A percentile compares a stretch with the other conserved stretches of the same genome.
Conservation (phyloP, 2,797 vertebrate species). For the Leontopithecus rosalia region DNA sequence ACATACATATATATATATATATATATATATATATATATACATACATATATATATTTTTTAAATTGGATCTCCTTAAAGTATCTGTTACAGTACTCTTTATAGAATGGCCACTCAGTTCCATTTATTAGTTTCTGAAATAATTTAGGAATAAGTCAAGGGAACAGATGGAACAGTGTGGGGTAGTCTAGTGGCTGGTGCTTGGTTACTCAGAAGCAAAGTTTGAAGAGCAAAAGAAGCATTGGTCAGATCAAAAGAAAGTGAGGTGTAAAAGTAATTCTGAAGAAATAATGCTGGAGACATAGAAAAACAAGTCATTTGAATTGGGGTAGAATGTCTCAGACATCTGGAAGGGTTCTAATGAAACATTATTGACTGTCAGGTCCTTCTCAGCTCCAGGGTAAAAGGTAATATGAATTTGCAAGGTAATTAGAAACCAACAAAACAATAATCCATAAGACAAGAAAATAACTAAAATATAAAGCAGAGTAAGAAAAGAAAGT, state of each 20-base stretch:
- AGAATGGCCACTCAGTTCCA: not conserved
- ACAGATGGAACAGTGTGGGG: not conserved
- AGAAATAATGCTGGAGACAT: not conserved
- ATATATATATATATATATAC: too few species aligned
- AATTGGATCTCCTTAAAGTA: not conserved
- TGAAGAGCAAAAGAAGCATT: not conserved
- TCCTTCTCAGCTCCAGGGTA: not conserved
- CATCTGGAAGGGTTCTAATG: not conserved
- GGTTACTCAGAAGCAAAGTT: not conserved
- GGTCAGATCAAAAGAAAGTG: not conserved
- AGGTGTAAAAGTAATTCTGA: not conserved
- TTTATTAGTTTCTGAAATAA: constrained; percentile 6
- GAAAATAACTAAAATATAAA: not conserved
- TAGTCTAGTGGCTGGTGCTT: not conserved
- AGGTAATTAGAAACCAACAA: not conserved
- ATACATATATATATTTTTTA: too few species aligned
- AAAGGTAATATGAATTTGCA: not conserved
- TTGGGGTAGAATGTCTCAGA: not conserved
- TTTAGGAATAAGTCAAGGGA: not conserved
- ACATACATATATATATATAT: too few species aligned
- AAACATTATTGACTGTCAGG: not conserved
- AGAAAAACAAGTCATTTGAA: not conserved
- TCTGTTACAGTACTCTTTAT: not conserved
- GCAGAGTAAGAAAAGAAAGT: not conserved
- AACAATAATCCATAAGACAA: not conserved